A percentile compares a stretch with the other conserved stretches of the same genome.
Conservation (phyloP, 1,140 invertebrate genomes). For the Diabrotica undecimpunctata region DNA sequence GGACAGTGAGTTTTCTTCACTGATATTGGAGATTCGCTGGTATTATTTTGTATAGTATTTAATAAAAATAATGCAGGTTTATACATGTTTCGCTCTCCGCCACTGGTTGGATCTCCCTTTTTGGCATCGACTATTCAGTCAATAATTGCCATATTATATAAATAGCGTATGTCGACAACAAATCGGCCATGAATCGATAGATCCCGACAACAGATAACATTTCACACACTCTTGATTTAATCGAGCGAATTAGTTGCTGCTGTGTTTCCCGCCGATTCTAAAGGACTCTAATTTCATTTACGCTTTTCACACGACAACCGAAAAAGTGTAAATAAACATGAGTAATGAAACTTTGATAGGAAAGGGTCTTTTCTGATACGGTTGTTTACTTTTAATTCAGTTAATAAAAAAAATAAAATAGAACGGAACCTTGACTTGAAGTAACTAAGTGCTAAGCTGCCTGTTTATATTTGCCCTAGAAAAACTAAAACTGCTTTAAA, state of each 20-base stretch:
- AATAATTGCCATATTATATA: constrained; percentile 38
- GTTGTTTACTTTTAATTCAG: no score
- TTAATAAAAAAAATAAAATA: no score
- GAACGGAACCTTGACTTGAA: no score
- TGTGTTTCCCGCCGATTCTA: not conserved
- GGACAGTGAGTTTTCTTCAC: no score
- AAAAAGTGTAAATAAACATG: constrained; percentile 18
- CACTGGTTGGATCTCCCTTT: constrained; percentile 11
- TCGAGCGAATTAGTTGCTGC: constrained; percentile 30
- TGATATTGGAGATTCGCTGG: no score
- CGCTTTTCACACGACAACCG: constrained; percentile 13
- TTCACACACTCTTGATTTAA: constrained; percentile 38
- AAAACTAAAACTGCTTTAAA: no score
- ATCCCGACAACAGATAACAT: constrained; percentile 34
- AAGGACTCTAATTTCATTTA: constrained; percentile 31
- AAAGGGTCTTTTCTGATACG: not conserved
- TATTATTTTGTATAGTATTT: no score
- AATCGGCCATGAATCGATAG: constrained; percentile 40
- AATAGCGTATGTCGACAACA: constrained; percentile 39
- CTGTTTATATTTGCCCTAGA: no score
- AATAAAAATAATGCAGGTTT: no score
- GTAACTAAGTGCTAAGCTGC: no score
- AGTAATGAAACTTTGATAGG: constrained; percentile 1
- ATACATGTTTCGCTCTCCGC: not conserved
- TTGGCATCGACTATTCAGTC: constrained; percentile 19